These are phyloP conservation scores for Euplexia lucipara DNA, from an alignment of 2,888 invertebrate species.

Conservation along the genomic window DNA sequence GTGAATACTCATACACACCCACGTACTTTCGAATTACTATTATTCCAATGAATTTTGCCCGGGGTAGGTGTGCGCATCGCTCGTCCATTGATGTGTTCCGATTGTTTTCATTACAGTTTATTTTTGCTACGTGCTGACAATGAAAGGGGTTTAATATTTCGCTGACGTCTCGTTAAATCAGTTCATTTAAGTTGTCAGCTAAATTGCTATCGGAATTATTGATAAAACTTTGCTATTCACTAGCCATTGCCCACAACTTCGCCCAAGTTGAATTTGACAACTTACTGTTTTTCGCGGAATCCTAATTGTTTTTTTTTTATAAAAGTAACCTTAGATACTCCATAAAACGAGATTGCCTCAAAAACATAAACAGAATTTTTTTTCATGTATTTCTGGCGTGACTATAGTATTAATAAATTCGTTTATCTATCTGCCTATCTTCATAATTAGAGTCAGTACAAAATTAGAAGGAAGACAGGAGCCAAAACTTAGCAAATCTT, in stretches of 20 bases:
- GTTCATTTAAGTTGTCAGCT: slow-evolving; percentile 35
- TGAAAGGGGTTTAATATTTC: slow-evolving; percentile 52
- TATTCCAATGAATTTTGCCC: slow-evolving; percentile 86
- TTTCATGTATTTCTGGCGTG: too few species aligned
- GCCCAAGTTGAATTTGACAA: neutral
- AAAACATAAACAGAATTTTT: too few species aligned
- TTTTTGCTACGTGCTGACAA: slow-evolving; percentile 65
- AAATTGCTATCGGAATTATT: slow-evolving; percentile 17
- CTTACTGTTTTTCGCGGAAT: too few species aligned
- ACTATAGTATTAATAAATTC: too few species aligned
- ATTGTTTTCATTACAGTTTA: slow-evolving; percentile 65
- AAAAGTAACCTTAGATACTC: too few species aligned
- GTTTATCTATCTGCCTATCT: too few species aligned
- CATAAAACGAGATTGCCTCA: too few species aligned
- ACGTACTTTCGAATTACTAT: slow-evolving; percentile 82
- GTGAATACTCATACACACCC: slow-evolving; percentile 81
- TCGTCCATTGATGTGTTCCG: slow-evolving; percentile 57
- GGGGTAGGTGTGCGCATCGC: slow-evolving; percentile 70
- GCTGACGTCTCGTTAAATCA: slow-evolving; percentile 38
- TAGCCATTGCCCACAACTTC: neutral
- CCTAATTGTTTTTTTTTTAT: too few species aligned
- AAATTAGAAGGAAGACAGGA: too few species aligned
- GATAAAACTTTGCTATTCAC: neutral
- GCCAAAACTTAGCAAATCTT: too few species aligned
- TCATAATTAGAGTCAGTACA: too few species aligned